These are phyloP conservation scores for Epizoanthus rinbou DNA, from an alignment of 92 coral and sea anemone genomes.

Conservation along the genomic window DNA sequence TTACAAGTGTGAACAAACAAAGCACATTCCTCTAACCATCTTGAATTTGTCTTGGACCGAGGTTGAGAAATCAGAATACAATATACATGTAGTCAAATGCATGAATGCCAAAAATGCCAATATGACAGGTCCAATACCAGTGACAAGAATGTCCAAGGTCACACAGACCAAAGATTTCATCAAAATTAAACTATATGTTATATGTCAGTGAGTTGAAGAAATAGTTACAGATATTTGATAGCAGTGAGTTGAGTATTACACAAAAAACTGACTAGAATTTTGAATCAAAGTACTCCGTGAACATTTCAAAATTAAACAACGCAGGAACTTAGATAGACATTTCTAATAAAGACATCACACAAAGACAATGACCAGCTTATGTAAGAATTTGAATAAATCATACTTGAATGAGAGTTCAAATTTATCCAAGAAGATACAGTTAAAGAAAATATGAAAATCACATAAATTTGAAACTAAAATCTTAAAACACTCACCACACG, in stretches of 20 bases:
- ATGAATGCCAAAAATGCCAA: background rate
- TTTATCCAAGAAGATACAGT: background rate
- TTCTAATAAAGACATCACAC: slow-evolving; percentile 1
- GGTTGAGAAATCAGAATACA: background rate
- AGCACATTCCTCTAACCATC: background rate
- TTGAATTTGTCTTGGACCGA: background rate
- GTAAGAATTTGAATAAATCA: background rate
- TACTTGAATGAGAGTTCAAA: background rate
- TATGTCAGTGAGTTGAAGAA: background rate
- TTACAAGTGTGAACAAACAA: no score
- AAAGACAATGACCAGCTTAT: background rate
- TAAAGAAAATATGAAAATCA: background rate
- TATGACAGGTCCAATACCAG: background rate
- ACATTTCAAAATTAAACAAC: background rate
- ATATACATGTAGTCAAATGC: background rate
- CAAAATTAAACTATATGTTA: background rate
- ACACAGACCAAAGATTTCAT: background rate
- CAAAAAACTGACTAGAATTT: background rate
- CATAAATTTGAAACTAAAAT: background rate
- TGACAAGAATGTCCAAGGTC: slow-evolving; percentile 4
- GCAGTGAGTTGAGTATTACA: background rate
- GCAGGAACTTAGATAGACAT: slow-evolving; percentile 1
- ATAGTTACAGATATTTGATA: background rate
- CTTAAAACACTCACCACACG: background rate
- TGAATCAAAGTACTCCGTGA: slow-evolving; percentile 4